Evolutionary conservation across 2,888 invertebrate genomes (phyloP).

Genomic region (Epirrita christyi): DNA sequence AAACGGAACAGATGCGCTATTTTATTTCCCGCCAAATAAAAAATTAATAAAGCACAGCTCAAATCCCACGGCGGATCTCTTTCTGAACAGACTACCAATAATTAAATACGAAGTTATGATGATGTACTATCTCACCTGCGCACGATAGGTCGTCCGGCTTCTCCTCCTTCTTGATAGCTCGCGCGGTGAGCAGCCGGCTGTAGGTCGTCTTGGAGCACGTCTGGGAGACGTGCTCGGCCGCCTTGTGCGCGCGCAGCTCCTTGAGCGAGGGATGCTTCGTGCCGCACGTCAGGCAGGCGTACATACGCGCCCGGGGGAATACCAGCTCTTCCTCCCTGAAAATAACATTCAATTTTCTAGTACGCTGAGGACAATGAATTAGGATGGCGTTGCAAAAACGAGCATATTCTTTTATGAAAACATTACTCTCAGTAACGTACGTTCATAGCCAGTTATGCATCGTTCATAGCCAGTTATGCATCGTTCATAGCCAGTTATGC

Average conservation of each 20-base stretch:
- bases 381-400: background rate
- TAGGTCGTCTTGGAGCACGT: slow-evolving; percentile 58
- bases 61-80: too few relatives aligned
- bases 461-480: too few relatives aligned
- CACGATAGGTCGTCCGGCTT: slow-evolving; percentile 62
- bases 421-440: too few relatives aligned
- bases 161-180: slow-evolving; percentile 77
- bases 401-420: background rate
- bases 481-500: too few relatives aligned
- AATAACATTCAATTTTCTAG: slow-evolving; percentile 3
- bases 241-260: slow-evolving; percentile 86
- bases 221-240: slow-evolving; percentile 77
- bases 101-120: too few relatives aligned
- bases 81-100: too few relatives aligned
- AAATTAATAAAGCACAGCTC: too few relatives aligned
- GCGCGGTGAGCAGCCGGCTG: slow-evolving; percentile 61
- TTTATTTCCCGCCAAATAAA: too few relatives aligned
- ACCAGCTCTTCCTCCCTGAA: slow-evolving; percentile 61
- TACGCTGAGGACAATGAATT: background rate
- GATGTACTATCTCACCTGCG: slow-evolving; percentile 32
- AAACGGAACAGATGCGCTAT: too few relatives aligned
- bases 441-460: too few relatives aligned
- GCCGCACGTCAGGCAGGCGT: slow-evolving; percentile 85
- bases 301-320: slow-evolving; percentile 60
- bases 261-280: slow-evolving; percentile 85